Percentiles rank a stretch among this genome's conserved stretches.
These are phyloP conservation scores for Sebastes minor DNA, from an alignment of 2,797 vertebrate genomes.

Conservation along the genomic window DNA sequence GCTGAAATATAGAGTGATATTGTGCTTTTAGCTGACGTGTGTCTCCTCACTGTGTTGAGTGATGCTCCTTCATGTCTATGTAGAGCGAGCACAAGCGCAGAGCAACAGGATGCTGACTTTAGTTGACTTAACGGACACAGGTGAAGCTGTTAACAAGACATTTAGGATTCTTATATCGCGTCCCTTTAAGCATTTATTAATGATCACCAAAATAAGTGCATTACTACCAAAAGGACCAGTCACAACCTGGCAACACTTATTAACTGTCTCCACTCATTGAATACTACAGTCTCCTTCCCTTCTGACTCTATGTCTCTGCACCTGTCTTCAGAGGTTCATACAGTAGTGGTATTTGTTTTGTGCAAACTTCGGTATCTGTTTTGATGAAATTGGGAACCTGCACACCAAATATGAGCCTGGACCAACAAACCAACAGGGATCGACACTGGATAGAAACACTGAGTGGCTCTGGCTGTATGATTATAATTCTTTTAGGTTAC, in stretches of 20 bases:
- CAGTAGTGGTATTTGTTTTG: too few relatives aligned
- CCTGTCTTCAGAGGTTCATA: neutral
- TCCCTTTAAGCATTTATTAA: neutral
- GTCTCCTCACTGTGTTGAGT: rapidly evolving
- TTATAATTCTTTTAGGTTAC: neutral
- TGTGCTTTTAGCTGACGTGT: too few relatives aligned
- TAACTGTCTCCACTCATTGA: too few relatives aligned
- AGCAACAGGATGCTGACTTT: too few relatives aligned
- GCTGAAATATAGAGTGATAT: too few relatives aligned
- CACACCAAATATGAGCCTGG: neutral
- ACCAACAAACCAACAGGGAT: neutral
- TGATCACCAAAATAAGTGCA: neutral
- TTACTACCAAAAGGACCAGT: neutral
- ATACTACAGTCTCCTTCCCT: too few relatives aligned
- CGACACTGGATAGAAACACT: neutral
- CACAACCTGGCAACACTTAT: neutral
- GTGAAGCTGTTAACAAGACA: too few relatives aligned
- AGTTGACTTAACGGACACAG: too few relatives aligned
- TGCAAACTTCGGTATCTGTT: too few relatives aligned
- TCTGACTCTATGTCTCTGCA: neutral
- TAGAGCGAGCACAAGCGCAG: too few relatives aligned
- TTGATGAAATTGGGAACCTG: neutral
- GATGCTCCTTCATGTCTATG: too few relatives aligned
- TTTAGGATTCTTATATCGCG: rapidly evolving
- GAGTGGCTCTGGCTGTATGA: neutral